Evolutionary conservation across 2,888 invertebrate genomes (phyloP).

Genomic region (Osmoderma eremita): DNA sequence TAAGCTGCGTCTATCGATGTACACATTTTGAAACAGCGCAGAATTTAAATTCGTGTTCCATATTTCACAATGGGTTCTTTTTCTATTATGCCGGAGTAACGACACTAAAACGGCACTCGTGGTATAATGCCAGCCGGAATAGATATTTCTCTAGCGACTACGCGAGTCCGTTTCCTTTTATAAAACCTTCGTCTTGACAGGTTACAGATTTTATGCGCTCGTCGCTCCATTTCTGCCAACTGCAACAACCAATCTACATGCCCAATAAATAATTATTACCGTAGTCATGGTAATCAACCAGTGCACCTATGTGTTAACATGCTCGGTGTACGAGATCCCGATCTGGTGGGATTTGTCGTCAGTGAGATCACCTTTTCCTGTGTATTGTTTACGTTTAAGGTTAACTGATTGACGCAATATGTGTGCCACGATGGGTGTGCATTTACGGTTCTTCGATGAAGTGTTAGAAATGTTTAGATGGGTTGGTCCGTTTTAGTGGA

Average conservation of each 20-base stretch:
- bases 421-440: too few relatives aligned
- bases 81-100: slow-evolving; percentile 4
- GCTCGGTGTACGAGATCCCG: slow-evolving; percentile 28
- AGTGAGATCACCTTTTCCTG: slow-evolving; percentile 34
- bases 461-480: too few relatives aligned
- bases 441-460: too few relatives aligned
- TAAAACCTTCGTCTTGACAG: slow-evolving; percentile 34
- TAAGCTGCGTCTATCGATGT: too few relatives aligned
- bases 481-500: background rate
- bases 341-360: slow-evolving; percentile 26
- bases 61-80: slow-evolving; percentile 7
- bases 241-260: slow-evolving; percentile 35
- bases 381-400: slow-evolving; percentile 29
- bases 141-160: slow-evolving; percentile 20
- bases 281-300: slow-evolving; percentile 37
- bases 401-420: too few relatives aligned
- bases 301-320: slow-evolving; percentile 37
- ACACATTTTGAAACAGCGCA: background rate
- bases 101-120: slow-evolving; percentile 11
- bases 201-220: slow-evolving; percentile 34
- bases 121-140: slow-evolving; percentile 4
- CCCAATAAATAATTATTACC: slow-evolving; percentile 38
- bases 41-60: background rate
- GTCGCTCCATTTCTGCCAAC: slow-evolving; percentile 37
- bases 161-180: slow-evolving; percentile 27